A percentile compares a stretch with the other conserved stretches of the same genome.
These are phyloP conservation scores for Drosophila nebulosa DNA, from an alignment of 1,140 invertebrate species.

Conservation along the genomic window DNA sequence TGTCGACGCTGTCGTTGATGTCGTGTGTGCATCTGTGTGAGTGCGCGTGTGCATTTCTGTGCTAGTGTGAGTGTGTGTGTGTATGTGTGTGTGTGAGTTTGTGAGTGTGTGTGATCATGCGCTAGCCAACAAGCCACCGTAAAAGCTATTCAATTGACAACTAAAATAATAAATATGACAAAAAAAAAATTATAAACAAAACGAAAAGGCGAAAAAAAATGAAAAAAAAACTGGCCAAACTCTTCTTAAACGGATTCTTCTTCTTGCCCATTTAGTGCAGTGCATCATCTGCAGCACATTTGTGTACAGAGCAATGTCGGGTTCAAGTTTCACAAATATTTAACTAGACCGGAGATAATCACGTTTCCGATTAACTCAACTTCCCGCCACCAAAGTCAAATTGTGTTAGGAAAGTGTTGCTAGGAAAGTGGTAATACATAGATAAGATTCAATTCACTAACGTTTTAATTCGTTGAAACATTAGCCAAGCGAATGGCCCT, in stretches of 20 bases:
- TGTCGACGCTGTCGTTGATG: slow-evolving; percentile 12
- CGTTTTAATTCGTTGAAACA: too few relatives aligned
- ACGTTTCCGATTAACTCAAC: neutral
- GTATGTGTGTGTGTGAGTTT: slow-evolving; percentile 24
- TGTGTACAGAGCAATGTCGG: too few relatives aligned
- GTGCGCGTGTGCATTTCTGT: slow-evolving; percentile 46
- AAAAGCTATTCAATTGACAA: slow-evolving; percentile 68
- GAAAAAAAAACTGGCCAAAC: neutral
- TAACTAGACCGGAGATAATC: neutral
- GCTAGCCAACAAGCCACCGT: slow-evolving; percentile 35
- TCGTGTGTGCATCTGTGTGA: slow-evolving; percentile 37
- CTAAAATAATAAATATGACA: slow-evolving; percentile 43
- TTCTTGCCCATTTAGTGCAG: neutral
- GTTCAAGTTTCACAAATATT: neutral
- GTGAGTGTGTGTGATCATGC: slow-evolving; percentile 39
- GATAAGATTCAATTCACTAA: neutral
- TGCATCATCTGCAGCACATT: neutral
- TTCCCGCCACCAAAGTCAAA: neutral
- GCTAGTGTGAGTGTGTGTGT: slow-evolving; percentile 49
- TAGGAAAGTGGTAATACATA: neutral
- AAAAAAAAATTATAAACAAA: slow-evolving; percentile 11
- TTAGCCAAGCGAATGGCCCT: too few relatives aligned
- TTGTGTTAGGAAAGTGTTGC: neutral
- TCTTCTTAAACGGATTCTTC: neutral
- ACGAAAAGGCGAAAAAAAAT: too few relatives aligned